These are phyloP conservation scores for Drosophila simulans DNA, from an alignment of 1,140 invertebrate genomes.

Conservation along the genomic window DNA sequence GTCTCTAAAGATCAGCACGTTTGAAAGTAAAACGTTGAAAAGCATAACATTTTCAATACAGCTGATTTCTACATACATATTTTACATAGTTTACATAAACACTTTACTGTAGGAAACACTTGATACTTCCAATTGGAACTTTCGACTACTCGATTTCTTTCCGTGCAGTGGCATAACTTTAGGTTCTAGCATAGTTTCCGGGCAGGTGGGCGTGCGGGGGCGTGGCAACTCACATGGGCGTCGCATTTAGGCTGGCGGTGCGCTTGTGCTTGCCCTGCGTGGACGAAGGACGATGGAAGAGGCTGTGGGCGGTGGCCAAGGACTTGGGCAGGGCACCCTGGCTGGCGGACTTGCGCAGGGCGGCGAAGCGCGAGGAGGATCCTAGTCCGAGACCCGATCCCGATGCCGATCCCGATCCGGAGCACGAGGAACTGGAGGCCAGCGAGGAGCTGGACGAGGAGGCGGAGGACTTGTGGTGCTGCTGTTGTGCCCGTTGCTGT, in stretches of 20 bases:
- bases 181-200: constrained; percentile 19
- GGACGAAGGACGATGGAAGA: constrained; percentile 48
- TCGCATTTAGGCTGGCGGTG: constrained; percentile 64
- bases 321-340: constrained; percentile 73
- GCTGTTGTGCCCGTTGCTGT: constrained; percentile 70
- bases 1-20: too few relatives aligned
- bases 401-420: constrained; percentile 24
- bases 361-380: constrained; percentile 50
- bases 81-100: too few relatives aligned
- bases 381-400: constrained; percentile 12
- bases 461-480: constrained; percentile 47
- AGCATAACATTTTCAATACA: too few relatives aligned
- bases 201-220: constrained; percentile 2
- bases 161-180: neutral
- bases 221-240: constrained; percentile 68
- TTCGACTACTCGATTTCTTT: neutral
- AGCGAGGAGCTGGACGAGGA: constrained; percentile 60
- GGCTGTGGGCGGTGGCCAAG: constrained; percentile 69
- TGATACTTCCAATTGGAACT: too few relatives aligned
- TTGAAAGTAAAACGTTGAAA: too few relatives aligned
- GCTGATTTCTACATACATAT: too few relatives aligned
- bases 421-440: constrained; percentile 39
- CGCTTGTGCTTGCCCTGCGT: constrained; percentile 64
- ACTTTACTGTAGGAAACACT: too few relatives aligned
- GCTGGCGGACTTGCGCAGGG: constrained; percentile 68